Evolutionary conservation across 2,113 vertebrate species (phyloP).

Genomic region (Pristiophorus japonicus): DNA sequence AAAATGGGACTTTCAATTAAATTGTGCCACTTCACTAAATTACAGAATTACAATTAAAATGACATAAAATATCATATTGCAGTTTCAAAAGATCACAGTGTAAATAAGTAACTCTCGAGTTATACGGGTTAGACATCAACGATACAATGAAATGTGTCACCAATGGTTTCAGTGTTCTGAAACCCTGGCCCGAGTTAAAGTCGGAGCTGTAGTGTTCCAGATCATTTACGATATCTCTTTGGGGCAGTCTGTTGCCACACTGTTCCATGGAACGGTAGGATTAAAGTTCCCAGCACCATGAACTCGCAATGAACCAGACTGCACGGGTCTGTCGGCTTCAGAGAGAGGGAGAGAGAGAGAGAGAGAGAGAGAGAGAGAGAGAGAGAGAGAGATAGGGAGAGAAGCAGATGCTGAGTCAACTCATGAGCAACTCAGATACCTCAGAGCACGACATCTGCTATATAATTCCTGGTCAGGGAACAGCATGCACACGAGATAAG

Average conservation of each 20-base stretch:
- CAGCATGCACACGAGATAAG: not conserved
- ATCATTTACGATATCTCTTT: not conserved
- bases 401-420: not conserved
- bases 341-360: not conserved
- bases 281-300: not conserved
- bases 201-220: not conserved
- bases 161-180: not conserved
- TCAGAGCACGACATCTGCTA: not conserved
- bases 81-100: not conserved
- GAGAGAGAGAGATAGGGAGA: not conserved
- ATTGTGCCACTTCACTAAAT: not conserved
- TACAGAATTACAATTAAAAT: not conserved
- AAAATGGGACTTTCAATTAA: not conserved
- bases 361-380: not conserved
- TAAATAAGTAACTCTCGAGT: not conserved
- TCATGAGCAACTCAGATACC: not conserved
- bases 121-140: not conserved
- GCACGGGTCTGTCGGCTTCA: not conserved
- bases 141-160: not conserved
- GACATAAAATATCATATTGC: not conserved
- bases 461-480: not conserved
- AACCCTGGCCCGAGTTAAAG: not conserved
- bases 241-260: not conserved
- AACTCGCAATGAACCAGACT: not conserved
- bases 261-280: not conserved